Base-by-base conservation (phyloP, 2,797 vertebrate genomes). In the Enteromius mattozi region DNA sequence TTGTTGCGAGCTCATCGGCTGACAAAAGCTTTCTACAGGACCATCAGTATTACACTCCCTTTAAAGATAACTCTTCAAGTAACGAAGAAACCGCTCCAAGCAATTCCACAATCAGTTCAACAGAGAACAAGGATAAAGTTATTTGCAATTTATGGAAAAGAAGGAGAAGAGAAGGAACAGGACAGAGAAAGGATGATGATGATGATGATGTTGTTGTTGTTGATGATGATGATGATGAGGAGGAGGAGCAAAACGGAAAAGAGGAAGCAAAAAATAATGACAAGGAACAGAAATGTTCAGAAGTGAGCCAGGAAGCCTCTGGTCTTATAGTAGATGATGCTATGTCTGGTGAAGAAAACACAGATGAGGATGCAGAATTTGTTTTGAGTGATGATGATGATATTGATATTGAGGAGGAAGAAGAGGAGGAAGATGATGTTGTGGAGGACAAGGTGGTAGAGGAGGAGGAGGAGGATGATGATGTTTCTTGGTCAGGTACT, bases 401-500 rank as follows among this genome's bases (percentile, higher is more conserved):
- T 3, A 6, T 45, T 49, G 21, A 70, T 47, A 47, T 47, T 12
- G 63, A 51, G 0, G 72, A 47, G 0, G 65, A 63, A 0, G 84
- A 84, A 1, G 72, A 79, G 0, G 51, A 71, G 3, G 78, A 9
- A 37, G 33, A 33, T 0, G 16, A 27, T 24, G 14, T 13, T 47
- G 49, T 56, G 3, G 72, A 63, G 13, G 74, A 76, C 12, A 63
- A 56, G 16, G 49, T 66, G 17, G 1, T 19, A 0, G 86, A 61
- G 1, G 75, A 82, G 0, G 83, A 86, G 4, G 82, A 80, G 0
- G 9, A 13, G 3, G 83, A 72, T 21, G 84, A 75, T 13, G 79
- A 9, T 74, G 9, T 70, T 72, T 83, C 85, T 8, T 70, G 17
- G 63, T 81, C 83, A 86, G 88, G 86, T 89, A 77, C 27, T 80